Percentiles rank a stretch among this genome's conserved stretches.
These are phyloP conservation scores for Myotis planiceps DNA, from an alignment of 2,797 vertebrate species.

Conservation along the genomic window DNA sequence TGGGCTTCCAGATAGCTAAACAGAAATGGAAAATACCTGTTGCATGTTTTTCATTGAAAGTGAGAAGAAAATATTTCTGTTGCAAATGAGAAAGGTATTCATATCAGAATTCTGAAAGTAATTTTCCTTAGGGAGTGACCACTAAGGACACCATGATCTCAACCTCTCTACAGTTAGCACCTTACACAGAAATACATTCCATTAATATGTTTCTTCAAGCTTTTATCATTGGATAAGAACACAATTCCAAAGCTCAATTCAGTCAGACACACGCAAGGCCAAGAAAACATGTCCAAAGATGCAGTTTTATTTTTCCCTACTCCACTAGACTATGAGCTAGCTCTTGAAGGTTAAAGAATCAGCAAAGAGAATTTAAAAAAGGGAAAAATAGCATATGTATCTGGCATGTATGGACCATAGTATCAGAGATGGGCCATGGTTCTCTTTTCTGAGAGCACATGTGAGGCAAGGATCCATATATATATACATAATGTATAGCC, in stretches of 20 bases:
- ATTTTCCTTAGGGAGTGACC: background rate
- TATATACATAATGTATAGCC: background rate
- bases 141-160: background rate
- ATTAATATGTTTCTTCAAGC: background rate
- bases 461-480: background rate
- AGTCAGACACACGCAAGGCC: background rate
- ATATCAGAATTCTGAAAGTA: constrained; percentile 13
- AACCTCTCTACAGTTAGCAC: background rate
- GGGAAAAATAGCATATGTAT: background rate
- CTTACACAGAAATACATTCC: background rate
- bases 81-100: constrained; percentile 27
- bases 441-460: background rate
- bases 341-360: background rate
- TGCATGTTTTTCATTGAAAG: background rate
- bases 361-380: background rate
- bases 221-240: background rate
- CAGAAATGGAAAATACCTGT: background rate
- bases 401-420: background rate
- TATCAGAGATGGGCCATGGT: background rate
- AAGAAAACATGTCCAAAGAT: background rate
- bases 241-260: background rate
- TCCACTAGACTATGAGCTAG: background rate
- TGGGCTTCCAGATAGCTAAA: background rate
- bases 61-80: constrained; percentile 17
- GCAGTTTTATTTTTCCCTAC: background rate